Conservation (phyloP, 30 jellyfish, hydroid and myxozoan species). For the Turritopsis dohrnii region DNA sequence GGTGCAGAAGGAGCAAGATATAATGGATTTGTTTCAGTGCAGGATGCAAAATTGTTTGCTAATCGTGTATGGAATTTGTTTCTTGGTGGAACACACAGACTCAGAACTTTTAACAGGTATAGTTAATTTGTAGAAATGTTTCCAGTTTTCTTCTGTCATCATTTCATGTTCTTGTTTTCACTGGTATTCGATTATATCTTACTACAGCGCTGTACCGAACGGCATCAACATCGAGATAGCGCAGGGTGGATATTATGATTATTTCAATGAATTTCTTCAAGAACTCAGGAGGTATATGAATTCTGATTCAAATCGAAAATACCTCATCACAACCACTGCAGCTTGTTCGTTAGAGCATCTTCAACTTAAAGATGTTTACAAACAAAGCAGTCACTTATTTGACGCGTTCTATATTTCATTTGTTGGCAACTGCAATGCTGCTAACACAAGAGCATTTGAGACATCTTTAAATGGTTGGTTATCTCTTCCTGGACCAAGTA, state of each 20-base stretch:
- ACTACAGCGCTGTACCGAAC: slow-evolving; percentile 13
- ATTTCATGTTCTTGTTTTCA: too few relatives aligned
- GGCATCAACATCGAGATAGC: slow-evolving; percentile 19
- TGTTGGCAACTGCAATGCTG: slow-evolving; percentile 16
- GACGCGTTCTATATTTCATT: slow-evolving; percentile 15
- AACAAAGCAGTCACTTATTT: background rate
- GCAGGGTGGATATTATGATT: background rate
- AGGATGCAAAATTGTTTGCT: slow-evolving; percentile 21
- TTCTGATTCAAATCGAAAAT: background rate
- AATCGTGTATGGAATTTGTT: slow-evolving; percentile 19
- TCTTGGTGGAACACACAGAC: slow-evolving; percentile 21
- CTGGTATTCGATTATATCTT: background rate
- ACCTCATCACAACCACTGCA: slow-evolving; percentile 27
- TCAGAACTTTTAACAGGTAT: slow-evolving; percentile 29
- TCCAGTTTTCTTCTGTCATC: background rate
- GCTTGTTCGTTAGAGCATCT: background rate
- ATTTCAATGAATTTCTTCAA: slow-evolving; percentile 15
- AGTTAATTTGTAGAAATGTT: background rate
- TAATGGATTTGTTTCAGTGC: slow-evolving; percentile 18
- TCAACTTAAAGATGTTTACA: background rate
- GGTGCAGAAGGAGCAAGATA: slow-evolving; percentile 26
- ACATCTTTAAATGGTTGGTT: background rate
- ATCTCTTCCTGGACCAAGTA: slow-evolving; percentile 5
- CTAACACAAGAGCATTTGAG: background rate
- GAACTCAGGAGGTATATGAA: slow-evolving; percentile 21